Base-by-base conservation (phyloP, 23 tunicate genomes). In the Clavelina lepadiformis region DNA sequence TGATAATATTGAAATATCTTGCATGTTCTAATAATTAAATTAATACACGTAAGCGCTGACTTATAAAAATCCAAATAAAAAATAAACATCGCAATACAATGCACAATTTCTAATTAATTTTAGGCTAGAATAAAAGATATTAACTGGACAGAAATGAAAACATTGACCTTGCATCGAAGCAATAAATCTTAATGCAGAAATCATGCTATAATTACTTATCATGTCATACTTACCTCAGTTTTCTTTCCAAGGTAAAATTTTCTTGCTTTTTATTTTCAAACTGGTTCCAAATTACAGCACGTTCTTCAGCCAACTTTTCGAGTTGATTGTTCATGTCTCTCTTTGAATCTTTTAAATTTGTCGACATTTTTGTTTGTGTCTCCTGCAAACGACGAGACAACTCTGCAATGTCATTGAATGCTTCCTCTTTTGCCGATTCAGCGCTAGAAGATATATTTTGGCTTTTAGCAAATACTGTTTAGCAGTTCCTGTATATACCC, bases 401-500 rank as follows among this genome's bases (percentile, higher is more conserved):
- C 58, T 49, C 6, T 0, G 11, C 38, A 38, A 30, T 58, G 31
- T 74, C 70, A 18, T 49, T 45, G 33, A 38, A 20, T 25, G 80
- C 70, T 21, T 46, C 51, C 60, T 76, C 60, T 54, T 30, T 35
- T 3, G 64, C 31, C 15, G 63, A 7, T 65, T 76, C 73, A 35
- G 73, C 53, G n/a, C 69, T 68, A 0, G 20, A 15, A 65, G 30
- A 53, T 38, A 49, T n/a, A 27, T 29, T 63, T n/a, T 21, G 38
- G 21, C 22, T 19, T 63, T 63, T 11, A 28, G n/a, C n/a, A n/a
- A n/a, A n/a, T n/a, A n/a, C n/a, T n/a, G n/a, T n/a, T n/a, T n/a
- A n/a, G n/a, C n/a, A n/a, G n/a, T n/a, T n/a, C n/a, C n/a, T n/a
- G n/a, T n/a, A n/a, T n/a, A n/a, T n/a, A n/a, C n/a, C n/a, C n/a